Evolutionary conservation across 2,888 invertebrate genomes (phyloP).

Genomic region (Hoplodrina ambigua): DNA sequence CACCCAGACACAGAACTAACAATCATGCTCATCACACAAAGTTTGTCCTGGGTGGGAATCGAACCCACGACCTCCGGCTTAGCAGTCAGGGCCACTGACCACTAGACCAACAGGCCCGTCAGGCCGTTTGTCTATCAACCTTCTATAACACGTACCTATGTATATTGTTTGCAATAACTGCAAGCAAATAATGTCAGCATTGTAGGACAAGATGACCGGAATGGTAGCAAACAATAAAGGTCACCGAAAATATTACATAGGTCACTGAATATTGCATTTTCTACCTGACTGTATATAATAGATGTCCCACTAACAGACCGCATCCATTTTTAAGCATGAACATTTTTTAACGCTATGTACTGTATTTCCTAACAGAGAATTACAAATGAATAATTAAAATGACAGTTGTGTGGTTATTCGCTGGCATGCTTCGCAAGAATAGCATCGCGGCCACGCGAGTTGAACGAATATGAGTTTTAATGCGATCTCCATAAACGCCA

Average conservation of each 20-base stretch:
- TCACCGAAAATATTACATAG: constrained; percentile 18
- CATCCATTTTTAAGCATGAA: constrained; percentile 51
- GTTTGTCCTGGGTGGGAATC: too few species aligned
- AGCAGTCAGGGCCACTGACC: too few species aligned
- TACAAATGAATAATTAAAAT: constrained; percentile 67
- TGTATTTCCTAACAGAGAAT: constrained; percentile 58
- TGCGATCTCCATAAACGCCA: constrained; percentile 54
- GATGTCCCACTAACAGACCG: constrained; percentile 33
- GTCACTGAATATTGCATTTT: constrained; percentile 47
- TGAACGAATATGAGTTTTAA: constrained; percentile 59
- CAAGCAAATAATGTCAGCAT: not conserved
- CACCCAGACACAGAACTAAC: too few species aligned
- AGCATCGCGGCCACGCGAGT: constrained; percentile 36
- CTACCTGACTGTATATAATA: constrained; percentile 43
- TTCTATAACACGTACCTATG: not conserved
- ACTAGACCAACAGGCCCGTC: too few species aligned
- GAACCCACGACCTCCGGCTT: too few species aligned
- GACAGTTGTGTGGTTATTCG: constrained; percentile 63
- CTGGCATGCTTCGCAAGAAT: constrained; percentile 55
- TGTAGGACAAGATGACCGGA: not conserved
- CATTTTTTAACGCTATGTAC: constrained; percentile 59
- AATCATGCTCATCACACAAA: too few species aligned
- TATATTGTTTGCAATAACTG: too few species aligned
- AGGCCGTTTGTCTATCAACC: constrained; percentile 10
- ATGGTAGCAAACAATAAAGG: constrained; percentile 7